Base-by-base conservation (phyloP, 2,797 vertebrate species). In the Rhinatrema bivittatum region DNA sequence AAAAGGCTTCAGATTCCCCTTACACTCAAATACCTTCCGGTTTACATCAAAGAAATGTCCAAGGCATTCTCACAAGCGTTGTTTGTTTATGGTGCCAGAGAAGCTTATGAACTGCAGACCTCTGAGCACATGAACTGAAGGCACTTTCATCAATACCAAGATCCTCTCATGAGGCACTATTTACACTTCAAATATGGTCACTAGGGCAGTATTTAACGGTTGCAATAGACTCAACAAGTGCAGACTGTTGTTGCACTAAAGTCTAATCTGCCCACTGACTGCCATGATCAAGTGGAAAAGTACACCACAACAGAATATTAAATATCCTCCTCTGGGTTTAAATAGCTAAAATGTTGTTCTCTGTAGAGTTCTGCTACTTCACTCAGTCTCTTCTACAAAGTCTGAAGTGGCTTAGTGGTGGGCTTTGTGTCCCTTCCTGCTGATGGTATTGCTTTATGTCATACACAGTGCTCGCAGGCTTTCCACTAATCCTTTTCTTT, bases 401-500 rank as follows among this genome's bases (percentile, higher is more conserved):
- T 55, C 50, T 67, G 51, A 67, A 70, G 50, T 49, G 58, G 62
- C 61, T 67, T 43, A 62, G 49, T 31, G 6, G 19, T 44, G 31
- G 43, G 53, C 29, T 64, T 62, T 43, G 46, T 49, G 63, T 50
- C 59, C 52, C 36, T 67, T 51, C 57, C 20, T 1, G 4, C 11
- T 27, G 59, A 60, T 58, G 63, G 40, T 29, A 16, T 26, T 39
- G 61, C 50, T 64, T 65, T 62, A 58, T 59, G 51, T 60, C 45
- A 35, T 52, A 51, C 53, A 62, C 32, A 37, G 43, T 33, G 68
- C 56, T 65, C 53, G 19, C 45, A 67, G 49, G 55, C 51, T 65
- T 67, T 60, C 41, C 39, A 17, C 32, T 68, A 68, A 75, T 64
- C 67, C 36, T 44, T 63, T 46, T 44, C 34, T 53, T 62, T 36